These are phyloP conservation scores for Beroe ovata DNA, from an alignment of 37 sponge, comb jelly and placozoan genomes.

Conservation along the genomic window DNA sequence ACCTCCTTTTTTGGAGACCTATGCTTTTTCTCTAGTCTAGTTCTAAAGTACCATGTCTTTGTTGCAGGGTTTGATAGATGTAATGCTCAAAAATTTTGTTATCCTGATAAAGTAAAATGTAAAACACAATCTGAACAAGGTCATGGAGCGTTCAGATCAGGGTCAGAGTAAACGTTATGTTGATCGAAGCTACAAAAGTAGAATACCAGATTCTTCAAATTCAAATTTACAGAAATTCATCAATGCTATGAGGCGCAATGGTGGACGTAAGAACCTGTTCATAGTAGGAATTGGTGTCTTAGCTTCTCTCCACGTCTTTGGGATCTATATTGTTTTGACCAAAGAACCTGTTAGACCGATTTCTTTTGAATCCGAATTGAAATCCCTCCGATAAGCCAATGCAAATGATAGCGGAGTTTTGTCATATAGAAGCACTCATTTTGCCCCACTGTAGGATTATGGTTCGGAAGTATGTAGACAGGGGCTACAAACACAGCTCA, in stretches of 20 bases:
- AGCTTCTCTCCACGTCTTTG: background rate
- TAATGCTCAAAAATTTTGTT: too few species aligned
- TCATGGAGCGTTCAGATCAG: background rate
- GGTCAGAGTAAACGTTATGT: background rate
- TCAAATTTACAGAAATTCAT: background rate
- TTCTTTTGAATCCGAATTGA: background rate
- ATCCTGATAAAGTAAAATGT: too few species aligned
- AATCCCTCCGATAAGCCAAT: too few species aligned
- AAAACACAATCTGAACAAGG: too few species aligned
- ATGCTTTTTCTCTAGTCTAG: too few species aligned
- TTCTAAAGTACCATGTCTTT: too few species aligned
- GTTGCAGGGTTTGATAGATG: too few species aligned
- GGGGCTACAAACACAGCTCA: conserved; percentile 35
- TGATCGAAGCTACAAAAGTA: conserved; percentile 33
- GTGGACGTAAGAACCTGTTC: background rate
- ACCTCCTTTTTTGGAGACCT: too few species aligned
- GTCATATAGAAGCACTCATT: too few species aligned
- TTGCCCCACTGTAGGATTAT: too few species aligned
- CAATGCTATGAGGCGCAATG: background rate
- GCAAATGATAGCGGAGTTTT: too few species aligned
- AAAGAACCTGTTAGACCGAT: background rate
- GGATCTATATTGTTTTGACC: background rate
- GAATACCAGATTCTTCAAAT: background rate
- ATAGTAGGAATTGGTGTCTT: background rate
- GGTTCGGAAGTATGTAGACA: conserved; percentile 41